These are phyloP conservation scores for Ips typographus DNA, from an alignment of 1,140 invertebrate genomes.

Conservation along the genomic window DNA sequence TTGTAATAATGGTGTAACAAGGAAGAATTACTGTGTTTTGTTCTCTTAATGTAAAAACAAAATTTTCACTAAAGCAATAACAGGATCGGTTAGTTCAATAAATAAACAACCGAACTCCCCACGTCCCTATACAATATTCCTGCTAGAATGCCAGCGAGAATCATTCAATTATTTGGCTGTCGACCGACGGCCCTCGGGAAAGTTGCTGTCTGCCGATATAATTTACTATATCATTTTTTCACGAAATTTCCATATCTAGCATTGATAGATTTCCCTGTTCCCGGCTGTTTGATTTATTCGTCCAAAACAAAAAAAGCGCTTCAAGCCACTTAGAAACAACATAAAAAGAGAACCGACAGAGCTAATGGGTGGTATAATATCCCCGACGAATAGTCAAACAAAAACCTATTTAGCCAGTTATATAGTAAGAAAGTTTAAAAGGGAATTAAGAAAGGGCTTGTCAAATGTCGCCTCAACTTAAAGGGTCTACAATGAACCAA, in stretches of 20 bases:
- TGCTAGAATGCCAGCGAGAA: conserved; percentile 37
- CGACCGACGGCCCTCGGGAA: conserved; percentile 36
- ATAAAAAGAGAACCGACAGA: not conserved
- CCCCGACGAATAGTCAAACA: not conserved
- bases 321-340: not conserved
- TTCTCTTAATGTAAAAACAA: too few species aligned
- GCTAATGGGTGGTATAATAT: conserved; percentile 1
- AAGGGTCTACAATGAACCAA: conserved; percentile 29
- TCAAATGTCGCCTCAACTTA: conserved; percentile 37
- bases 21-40: too few species aligned
- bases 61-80: too few species aligned
- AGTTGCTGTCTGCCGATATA: conserved; percentile 43
- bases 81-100: not conserved
- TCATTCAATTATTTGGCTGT: conserved; percentile 45
- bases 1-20: too few species aligned
- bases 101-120: conserved; percentile 34
- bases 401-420: conserved; percentile 1
- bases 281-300: not conserved
- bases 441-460: conserved; percentile 34
- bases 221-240: conserved; percentile 39
- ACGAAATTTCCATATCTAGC: not conserved
- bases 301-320: not conserved
- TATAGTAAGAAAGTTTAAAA: conserved; percentile 16
- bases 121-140: conserved; percentile 44
- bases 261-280: not conserved